Percentiles rank a stretch among this genome's conserved stretches.
phyloP scores from a whole-genome alignment of 1,140 invertebrate genomes.

The Trachelipus rathkii region DNA sequence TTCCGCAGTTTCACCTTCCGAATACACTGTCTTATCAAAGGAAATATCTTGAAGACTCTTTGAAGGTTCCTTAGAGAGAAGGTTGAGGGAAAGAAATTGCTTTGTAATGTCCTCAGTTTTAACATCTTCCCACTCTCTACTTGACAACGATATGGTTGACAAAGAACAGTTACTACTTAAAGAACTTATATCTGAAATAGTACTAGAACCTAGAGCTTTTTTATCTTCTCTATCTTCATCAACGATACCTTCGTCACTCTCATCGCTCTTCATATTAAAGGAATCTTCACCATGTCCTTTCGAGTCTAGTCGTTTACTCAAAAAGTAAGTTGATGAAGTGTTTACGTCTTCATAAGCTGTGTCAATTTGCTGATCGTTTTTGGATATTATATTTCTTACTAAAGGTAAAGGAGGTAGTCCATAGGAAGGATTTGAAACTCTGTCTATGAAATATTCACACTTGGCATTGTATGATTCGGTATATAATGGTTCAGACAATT shows the following conservation, averaged over 20 bases:
- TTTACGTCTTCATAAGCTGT: neutral
- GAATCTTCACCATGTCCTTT: too few relatives aligned
- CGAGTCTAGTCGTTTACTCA: too few relatives aligned
- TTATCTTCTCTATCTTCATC: neutral
- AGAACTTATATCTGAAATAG: neutral
- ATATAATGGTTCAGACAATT: neutral
- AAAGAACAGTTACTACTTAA: neutral
- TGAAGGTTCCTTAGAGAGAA: neutral
- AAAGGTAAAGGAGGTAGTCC: neutral
- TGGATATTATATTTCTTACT: neutral
- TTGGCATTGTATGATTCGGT: neutral
- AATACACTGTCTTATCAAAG: too few relatives aligned
- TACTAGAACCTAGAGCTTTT: too few relatives aligned
- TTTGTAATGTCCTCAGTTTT: neutral
- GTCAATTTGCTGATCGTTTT: neutral
- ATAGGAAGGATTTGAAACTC: constrained; percentile 3
- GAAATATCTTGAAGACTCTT: neutral
- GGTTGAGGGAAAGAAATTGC: neutral
- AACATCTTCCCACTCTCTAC: neutral
- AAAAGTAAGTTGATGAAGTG: neutral
- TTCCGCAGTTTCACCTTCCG: too few relatives aligned
- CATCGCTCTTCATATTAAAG: neutral
- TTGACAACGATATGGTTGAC: neutral
- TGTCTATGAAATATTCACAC: neutral
- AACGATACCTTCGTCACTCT: neutral